phyloP scores from a whole-genome alignment of 2,113 vertebrate genomes.

The Miniopterus natalensis region DNA sequence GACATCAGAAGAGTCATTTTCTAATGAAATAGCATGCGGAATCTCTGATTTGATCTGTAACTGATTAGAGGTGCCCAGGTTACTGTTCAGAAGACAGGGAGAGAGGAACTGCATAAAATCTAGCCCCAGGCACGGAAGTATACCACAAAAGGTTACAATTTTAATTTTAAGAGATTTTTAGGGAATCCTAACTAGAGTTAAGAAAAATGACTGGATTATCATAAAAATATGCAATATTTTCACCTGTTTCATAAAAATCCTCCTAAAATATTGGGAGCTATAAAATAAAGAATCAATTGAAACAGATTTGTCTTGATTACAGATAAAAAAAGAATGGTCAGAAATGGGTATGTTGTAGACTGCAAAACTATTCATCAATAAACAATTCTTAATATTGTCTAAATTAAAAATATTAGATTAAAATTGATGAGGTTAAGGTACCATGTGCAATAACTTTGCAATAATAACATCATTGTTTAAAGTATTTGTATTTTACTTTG shows the following conservation, averaged over 20 bases:
- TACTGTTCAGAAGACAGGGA: conserved; percentile 5
- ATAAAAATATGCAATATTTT: conserved; percentile 20
- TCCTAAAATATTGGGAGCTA: neutral
- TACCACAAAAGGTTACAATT: neutral
- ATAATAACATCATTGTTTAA: neutral
- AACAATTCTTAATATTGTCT: neutral
- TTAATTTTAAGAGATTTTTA: conserved; percentile 57
- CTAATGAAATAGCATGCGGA: neutral
- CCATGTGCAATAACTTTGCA: no score
- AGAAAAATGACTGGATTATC: neutral
- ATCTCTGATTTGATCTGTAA: conserved; percentile 42
- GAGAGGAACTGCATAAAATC: neutral
- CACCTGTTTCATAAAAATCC: neutral
- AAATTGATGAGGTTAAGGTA: neutral
- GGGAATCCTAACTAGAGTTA: neutral
- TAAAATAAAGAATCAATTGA: neutral
- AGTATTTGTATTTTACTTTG: neutral
- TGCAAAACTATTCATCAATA: neutral
- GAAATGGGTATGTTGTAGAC: neutral
- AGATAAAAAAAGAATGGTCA: neutral
- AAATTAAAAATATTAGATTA: neutral
- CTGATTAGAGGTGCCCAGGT: neutral
- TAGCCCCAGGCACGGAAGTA: neutral
- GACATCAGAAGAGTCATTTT: neutral
- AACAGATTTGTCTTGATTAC: neutral